phyloP scores from a whole-genome alignment of 2,113 vertebrate species.

The Strix uralensis region DNA sequence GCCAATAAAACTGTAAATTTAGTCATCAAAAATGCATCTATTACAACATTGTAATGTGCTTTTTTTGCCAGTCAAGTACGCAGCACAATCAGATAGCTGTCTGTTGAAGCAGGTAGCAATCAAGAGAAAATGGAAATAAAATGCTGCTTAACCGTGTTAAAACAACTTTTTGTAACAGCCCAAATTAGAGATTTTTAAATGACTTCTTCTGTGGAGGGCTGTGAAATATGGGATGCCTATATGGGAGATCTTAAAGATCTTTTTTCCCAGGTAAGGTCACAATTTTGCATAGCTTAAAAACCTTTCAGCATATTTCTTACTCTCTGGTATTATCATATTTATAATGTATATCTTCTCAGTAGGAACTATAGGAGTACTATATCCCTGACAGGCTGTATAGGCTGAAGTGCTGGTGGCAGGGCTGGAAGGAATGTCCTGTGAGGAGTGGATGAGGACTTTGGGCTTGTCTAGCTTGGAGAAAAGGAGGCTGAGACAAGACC shows the following conservation, averaged over 20 bases:
- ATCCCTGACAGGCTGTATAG: background rate
- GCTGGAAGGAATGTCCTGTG: background rate
- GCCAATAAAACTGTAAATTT: background rate
- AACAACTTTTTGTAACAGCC: background rate
- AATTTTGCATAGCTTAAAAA: background rate
- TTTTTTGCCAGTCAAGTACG: background rate
- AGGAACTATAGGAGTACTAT: background rate
- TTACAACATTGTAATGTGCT: background rate
- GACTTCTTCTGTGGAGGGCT: background rate
- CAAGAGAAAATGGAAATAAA: background rate
- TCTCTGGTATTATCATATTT: background rate
- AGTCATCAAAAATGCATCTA: background rate
- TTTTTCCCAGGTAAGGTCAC: background rate
- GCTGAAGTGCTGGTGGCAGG: background rate
- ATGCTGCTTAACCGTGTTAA: background rate
- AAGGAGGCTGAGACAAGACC: background rate
- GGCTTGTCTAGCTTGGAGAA: background rate
- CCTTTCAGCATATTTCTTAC: background rate
- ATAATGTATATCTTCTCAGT: background rate
- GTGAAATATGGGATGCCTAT: background rate
- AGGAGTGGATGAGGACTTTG: background rate
- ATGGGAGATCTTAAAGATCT: background rate
- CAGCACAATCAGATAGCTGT: background rate
- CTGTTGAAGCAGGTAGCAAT: background rate
- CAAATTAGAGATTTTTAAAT: background rate